Evolutionary conservation across 2,888 invertebrate genomes (phyloP), one percentile per base, ranked within the genome.

Genomic region (Conistra vaccinii): DNA sequence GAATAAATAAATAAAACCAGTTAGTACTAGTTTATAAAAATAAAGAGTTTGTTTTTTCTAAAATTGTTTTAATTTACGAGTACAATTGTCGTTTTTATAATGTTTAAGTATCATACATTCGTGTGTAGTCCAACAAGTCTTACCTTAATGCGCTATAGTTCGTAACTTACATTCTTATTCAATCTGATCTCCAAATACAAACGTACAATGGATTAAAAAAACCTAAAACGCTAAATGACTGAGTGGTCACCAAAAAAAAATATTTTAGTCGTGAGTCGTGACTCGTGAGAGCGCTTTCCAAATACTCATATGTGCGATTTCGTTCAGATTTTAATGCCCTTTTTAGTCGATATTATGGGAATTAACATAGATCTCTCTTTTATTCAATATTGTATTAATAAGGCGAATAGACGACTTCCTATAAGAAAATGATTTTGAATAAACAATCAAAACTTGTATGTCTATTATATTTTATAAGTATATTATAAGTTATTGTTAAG

Each of bases 251-350:
- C n/a, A 45, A 74, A 60, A 60, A 76, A 7, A 53, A 23, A n/a
- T 0, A 26, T 65, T 42, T 45, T 45, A 23, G 23, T 57, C 23
- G 69, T 10, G 57, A 58, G 45, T n/a, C n/a, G n/a, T n/a, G n/a
- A n/a, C n/a, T n/a, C n/a, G n/a, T 10, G 57, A 58, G 45, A 63
- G 29, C 29, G 14, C 82, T 76, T 77, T 66, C 77, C 48, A 81
- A 69, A 68, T n/a, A 45, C 14, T 12, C 7, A 26, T 42, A 12
- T n/a, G 20, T 45, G 12, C 20, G 32, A 58, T 61, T 78, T 32
- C 14, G 17, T 68, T 42, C 42, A 42, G 6, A 32, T 60, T 51
- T 35, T 0, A 26, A 42, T 77, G 35, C 75, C 77, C 68, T 77
- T 76, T 68, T 68, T 58, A 26, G 68, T 26, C n/a, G 26, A 58